These are phyloP conservation scores for Dendrolimus pini DNA, from an alignment of 2,888 invertebrate species.

Conservation along the genomic window DNA sequence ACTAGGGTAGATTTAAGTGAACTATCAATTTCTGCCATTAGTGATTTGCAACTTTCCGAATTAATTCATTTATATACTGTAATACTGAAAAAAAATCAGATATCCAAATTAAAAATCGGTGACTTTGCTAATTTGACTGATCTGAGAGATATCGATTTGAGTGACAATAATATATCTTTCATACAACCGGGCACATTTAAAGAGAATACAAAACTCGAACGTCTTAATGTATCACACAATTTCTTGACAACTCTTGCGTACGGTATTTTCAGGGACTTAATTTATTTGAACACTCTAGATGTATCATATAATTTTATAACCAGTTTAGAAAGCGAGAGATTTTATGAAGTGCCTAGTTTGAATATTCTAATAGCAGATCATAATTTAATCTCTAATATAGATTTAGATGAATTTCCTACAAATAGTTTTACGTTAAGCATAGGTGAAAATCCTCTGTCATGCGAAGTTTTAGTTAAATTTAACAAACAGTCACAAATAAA, in stretches of 20 bases:
- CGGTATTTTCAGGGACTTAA: slow-evolving; percentile 43
- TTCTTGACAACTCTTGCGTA: slow-evolving; percentile 31
- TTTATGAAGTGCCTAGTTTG: slow-evolving; percentile 37
- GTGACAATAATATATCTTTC: slow-evolving; percentile 37
- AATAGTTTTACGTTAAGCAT: slow-evolving; percentile 39
- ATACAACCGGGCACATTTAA: slow-evolving; percentile 49
- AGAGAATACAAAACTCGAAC: slow-evolving; percentile 29
- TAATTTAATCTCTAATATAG: slow-evolving; percentile 37
- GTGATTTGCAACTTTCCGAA: slow-evolving; percentile 23
- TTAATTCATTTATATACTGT: slow-evolving; percentile 27
- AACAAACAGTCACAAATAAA: slow-evolving; percentile 20
- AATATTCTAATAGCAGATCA: slow-evolving; percentile 39
- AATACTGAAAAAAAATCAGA: slow-evolving; percentile 32
- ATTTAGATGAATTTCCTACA: slow-evolving; percentile 33
- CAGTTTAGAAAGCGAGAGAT: slow-evolving; percentile 40
- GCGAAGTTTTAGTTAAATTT: slow-evolving; percentile 34
- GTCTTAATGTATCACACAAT: slow-evolving; percentile 50
- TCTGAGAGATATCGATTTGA: slow-evolving; percentile 37
- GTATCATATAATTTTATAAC: slow-evolving; percentile 44
- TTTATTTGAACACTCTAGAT: slow-evolving; percentile 35
- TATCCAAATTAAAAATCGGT: slow-evolving; percentile 27
- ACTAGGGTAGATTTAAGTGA: slow-evolving; percentile 29
- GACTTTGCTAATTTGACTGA: slow-evolving; percentile 28
- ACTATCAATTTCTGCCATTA: slow-evolving; percentile 29
- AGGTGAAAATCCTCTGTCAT: slow-evolving; percentile 52